A percentile compares a stretch with the other conserved stretches of the same genome.
Evolutionary conservation across 2,888 invertebrate species (phyloP).

Genomic region (Drosophila mettleri): DNA sequence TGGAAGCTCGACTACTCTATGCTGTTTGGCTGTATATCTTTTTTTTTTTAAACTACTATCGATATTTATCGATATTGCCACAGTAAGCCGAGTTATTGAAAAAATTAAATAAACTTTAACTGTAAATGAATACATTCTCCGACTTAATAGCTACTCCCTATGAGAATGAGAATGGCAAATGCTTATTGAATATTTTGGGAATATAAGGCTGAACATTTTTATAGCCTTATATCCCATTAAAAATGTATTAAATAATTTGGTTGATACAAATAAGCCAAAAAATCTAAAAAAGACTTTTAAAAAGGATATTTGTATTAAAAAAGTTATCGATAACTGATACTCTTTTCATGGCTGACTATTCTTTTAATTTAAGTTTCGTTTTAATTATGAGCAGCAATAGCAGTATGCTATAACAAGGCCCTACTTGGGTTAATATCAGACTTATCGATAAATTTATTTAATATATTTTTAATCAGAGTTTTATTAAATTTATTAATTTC

Average conservation of each 20-base stretch:
- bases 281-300: not conserved
- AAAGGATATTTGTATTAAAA: not conserved
- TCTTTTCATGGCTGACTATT: no score
- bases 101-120: not conserved
- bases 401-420: not conserved
- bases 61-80: not conserved
- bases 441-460: not conserved
- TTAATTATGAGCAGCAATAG: no score
- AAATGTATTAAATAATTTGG: no score
- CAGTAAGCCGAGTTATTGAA: not conserved
- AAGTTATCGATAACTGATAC: not conserved
- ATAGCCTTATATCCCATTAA: no score
- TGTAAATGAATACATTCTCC: not conserved
- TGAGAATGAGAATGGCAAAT: not conserved
- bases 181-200: no score
- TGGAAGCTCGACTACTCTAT: not conserved
- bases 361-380: no score
- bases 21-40: not conserved
- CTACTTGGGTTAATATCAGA: no score
- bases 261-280: no score
- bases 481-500: no score
- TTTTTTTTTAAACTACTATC: not conserved
- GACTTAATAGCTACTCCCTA: no score
- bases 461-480: no score
- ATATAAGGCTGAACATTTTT: no score